Percentiles rank a stretch among this genome's conserved stretches.
Conservation (phyloP, 2,888 invertebrate species). For the Rhopalosiphum nymphaeae region DNA sequence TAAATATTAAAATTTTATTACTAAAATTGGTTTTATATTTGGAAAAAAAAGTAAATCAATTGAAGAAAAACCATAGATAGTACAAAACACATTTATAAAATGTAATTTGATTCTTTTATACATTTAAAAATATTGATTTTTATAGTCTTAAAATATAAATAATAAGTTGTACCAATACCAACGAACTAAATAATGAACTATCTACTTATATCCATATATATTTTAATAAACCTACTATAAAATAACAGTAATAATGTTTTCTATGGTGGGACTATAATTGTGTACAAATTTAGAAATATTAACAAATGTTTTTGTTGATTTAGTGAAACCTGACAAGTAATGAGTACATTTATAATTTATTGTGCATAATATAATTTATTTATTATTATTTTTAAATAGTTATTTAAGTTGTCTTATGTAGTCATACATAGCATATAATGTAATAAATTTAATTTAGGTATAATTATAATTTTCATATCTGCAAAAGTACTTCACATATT, state of each 20-base stretch:
- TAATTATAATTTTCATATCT: background rate
- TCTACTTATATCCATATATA: background rate
- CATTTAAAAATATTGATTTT: background rate
- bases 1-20: background rate
- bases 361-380: background rate
- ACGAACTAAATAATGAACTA: too few relatives aligned
- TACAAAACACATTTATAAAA: background rate
- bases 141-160: background rate
- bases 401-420: background rate
- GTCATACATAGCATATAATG: background rate
- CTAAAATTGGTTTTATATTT: background rate
- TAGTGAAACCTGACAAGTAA: background rate
- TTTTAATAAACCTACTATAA: background rate
- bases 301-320: background rate
- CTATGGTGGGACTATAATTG: background rate
- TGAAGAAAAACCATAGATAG: background rate
- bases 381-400: background rate
- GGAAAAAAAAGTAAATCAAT: background rate
- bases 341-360: background rate
- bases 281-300: background rate
- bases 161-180: background rate
- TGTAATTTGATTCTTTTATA: background rate
- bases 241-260: background rate
- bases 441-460: background rate
- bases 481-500: background rate